Conservation (phyloP, 2,113 vertebrate species). For the Galeopterus variegatus region DNA sequence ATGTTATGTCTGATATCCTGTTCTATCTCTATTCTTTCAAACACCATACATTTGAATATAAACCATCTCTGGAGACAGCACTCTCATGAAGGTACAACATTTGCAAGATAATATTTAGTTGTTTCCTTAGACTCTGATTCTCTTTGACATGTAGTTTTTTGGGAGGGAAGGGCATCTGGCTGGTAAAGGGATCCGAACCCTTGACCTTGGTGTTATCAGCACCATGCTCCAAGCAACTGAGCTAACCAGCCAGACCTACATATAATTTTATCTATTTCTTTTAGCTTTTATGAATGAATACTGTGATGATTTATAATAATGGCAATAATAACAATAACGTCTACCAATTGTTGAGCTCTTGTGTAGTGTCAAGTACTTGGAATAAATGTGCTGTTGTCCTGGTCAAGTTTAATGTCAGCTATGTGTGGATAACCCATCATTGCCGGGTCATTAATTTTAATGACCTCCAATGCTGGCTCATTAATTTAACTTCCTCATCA, state of each 20-base stretch:
- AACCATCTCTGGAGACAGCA: not conserved
- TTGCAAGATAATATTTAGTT: not conserved
- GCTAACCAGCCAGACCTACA: not conserved
- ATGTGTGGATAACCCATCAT: not conserved
- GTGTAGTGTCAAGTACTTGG: not conserved
- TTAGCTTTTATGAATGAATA: not conserved
- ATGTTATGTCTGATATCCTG: not conserved
- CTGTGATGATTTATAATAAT: not conserved
- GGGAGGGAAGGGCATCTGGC: too few relatives aligned
- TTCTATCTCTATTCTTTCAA: not conserved
- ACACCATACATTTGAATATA: not conserved
- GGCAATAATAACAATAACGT: not conserved
- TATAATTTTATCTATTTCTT: not conserved
- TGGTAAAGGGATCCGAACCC: too few relatives aligned
- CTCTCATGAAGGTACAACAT: not conserved
- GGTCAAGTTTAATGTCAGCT: not conserved
- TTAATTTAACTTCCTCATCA: not conserved
- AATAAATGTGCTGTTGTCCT: not conserved
- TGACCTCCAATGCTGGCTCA: not conserved
- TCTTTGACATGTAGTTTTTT: not conserved
- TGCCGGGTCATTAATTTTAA: not conserved
- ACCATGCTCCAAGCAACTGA: too few relatives aligned
- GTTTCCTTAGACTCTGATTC: not conserved
- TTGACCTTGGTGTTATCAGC: too few relatives aligned
- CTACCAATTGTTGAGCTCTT: not conserved